Conservation (phyloP, 2,113 vertebrate species). For the Ptilonorhynchus violaceus region DNA sequence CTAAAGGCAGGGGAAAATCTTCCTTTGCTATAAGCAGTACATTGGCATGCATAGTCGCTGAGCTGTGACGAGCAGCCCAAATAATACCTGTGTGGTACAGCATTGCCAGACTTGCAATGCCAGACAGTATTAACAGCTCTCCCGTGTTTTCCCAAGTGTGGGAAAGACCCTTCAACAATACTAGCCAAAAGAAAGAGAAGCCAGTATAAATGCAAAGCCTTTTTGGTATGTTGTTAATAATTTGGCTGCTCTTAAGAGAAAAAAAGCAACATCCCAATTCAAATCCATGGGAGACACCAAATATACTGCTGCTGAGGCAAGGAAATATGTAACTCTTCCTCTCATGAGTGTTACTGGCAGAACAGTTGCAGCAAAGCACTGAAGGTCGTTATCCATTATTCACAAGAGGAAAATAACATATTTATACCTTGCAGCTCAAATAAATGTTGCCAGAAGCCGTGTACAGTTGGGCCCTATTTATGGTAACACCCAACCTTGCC, state of each 20-base stretch:
- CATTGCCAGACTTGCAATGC: neutral
- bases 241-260: neutral
- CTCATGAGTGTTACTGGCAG: neutral
- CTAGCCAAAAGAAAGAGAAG: neutral
- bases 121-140: neutral
- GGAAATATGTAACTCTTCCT: neutral
- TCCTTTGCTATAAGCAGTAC: neutral
- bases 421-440: neutral
- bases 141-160: rapidly evolving
- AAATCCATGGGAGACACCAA: neutral
- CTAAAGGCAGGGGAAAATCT: neutral
- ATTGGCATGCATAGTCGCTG: neutral
- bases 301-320: neutral
- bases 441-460: neutral
- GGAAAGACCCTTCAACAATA: neutral
- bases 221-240: neutral
- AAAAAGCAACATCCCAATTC: neutral
- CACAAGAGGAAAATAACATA: constrained; percentile 5
- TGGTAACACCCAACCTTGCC: neutral
- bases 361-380: neutral
- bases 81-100: neutral
- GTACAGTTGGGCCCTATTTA: neutral
- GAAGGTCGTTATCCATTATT: constrained; percentile 32
- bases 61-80: neutral
- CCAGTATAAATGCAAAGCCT: neutral